Evolutionary conservation across 1,140 invertebrate genomes (phyloP), one percentile per base, ranked within the genome.

Genomic region (Drosophila lacteicornis): DNA sequence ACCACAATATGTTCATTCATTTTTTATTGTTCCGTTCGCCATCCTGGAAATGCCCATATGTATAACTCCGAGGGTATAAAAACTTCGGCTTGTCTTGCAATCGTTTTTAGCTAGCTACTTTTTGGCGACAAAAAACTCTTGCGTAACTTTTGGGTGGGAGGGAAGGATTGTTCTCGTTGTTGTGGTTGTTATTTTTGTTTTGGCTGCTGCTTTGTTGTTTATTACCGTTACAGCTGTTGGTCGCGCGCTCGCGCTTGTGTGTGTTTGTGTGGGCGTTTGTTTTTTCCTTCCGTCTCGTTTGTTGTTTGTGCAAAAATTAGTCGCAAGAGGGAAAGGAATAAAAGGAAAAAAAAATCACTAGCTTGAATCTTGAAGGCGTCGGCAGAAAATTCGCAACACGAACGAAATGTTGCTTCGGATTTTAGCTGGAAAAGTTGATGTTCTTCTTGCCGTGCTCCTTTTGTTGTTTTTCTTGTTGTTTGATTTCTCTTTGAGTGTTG

Each of bases 291-390:
- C 19, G 27, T 27, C 47, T 47, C 33, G 43, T 42, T 66, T 67
- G 78, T 82, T 87, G 83, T 77, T 83, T 87, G 71, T 80, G 76
- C 65, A 87, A 74, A 87, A 82, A 82, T 87, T 87, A 87, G 83
- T 67, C 43, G 79, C 62, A 73, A 66, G 45, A 40, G 59, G 45
- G 53, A 68, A 57, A 70, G 63, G 40, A 15, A 25, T 25, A 12
- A 36, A 38, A 38, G 38, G 42, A 12, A 19, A 33, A 45, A 51
- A 65, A 63, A 57, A 69, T 63, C 68, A 80, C 68, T 13, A 77
- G 83, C 82, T 85, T 87, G 82, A 76, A 74, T 69, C 80, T 87
- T 82, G 83, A 74, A 73, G 75, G 61, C 61, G 75, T 79, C 62
- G 79, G 75, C 58, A 51, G 22, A 70, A 77, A 76, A 67, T 71